Evolutionary conservation across 2,797 vertebrate genomes (phyloP), one percentile per base, ranked within the genome.

Genomic region (Spinus pinus): DNA sequence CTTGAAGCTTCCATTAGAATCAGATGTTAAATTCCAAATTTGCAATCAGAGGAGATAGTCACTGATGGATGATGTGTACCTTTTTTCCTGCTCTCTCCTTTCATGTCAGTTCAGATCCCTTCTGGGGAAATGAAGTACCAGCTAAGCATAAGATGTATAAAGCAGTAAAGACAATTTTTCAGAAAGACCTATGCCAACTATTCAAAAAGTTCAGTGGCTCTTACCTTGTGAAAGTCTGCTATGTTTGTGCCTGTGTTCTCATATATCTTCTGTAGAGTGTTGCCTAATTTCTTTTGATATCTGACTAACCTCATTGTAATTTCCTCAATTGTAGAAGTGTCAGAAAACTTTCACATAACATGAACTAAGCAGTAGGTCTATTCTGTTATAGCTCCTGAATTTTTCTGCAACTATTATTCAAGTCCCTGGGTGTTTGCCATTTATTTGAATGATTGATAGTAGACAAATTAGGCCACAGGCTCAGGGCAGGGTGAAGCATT

Each of bases 241-340:
- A 2, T 61, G 51, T 91, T 91, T 88, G 66, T 70, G 44, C 53
- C 7, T 84, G 72, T 78, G 54, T 90, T 86, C 75, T 90, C 47
- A 15, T 46, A 2, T 47, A 51, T 91, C 61, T 94, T 89, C 70
- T 84, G 21, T 58, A 33, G 42, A 75, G 31, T 30, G 27, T 46
- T 93, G 58, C 35, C 62, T 95, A 79, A 94, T 94, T 83, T 91
- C 73, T 95, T 94, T 79, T 91, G 94, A 93, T 91, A 81, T 8
- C 87, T 95, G 96, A 95, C 91, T 90, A 88, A 95, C 60, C 87
- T 91, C 51, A 81, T 81, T 91, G 88, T 50, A 58, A 50, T 84
- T 93, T 93, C 41, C 74, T 85, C 67, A 64, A 0, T 1, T 65
- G n/a, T 49, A 79, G 61, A 89, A 89, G 54, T 75, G 72, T 69